A percentile compares a stretch with the other conserved stretches of the same genome.
These are phyloP conservation scores for Syncerus caffer DNA, from an alignment of 2,797 vertebrate genomes.

Conservation along the genomic window DNA sequence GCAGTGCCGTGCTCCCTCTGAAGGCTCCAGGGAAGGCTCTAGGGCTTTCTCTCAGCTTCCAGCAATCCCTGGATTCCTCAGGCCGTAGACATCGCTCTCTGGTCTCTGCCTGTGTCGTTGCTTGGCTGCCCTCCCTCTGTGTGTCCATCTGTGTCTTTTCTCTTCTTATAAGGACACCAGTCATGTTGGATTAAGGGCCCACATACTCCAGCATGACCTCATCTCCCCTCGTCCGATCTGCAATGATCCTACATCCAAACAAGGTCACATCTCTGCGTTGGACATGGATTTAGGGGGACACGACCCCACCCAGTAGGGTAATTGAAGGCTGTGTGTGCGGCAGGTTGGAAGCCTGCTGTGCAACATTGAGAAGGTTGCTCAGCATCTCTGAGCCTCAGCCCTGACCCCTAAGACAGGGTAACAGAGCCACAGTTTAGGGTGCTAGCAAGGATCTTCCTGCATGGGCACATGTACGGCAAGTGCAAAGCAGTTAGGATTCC, in stretches of 20 bases:
- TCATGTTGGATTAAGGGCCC: not conserved
- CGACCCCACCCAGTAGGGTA: not conserved
- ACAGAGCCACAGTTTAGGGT: rapidly evolving
- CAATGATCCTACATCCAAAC: not conserved
- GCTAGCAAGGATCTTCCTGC: rapidly evolving
- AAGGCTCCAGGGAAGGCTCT: not conserved
- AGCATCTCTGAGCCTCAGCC: not conserved
- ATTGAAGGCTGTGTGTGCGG: not conserved
- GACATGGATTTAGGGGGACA: not conserved
- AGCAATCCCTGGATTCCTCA: not conserved
- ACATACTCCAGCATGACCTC: not conserved
- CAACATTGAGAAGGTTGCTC: rapidly evolving
- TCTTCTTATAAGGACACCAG: not conserved
- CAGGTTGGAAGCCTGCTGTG: rapidly evolving
- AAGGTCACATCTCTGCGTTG: not conserved
- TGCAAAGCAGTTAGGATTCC: not conserved
- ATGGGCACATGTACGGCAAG: rapidly evolving
- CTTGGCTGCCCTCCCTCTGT: not conserved
- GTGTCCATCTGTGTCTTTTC: not conserved
- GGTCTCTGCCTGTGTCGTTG: not conserved
- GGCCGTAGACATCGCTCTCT: not conserved
- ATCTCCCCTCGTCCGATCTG: not conserved
- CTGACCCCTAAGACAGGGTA: not conserved
- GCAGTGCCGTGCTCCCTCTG: rapidly evolving
- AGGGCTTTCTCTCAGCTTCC: not conserved